Percentiles rank a stretch among this genome's conserved stretches.
Evolutionary conservation across 2,888 invertebrate species (phyloP).

Genomic region (Polydrusus cervinus): DNA sequence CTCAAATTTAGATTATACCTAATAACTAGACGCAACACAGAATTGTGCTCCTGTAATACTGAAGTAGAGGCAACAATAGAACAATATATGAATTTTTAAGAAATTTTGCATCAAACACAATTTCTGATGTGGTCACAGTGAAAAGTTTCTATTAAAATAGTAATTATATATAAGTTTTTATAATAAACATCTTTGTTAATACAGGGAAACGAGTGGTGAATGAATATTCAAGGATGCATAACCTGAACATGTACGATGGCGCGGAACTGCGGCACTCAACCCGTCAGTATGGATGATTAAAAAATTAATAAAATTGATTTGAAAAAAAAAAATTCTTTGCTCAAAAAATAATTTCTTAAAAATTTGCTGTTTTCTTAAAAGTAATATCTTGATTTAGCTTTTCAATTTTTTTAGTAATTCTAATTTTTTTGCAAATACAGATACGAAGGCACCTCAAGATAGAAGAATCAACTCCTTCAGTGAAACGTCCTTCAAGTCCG

Average conservation of each 20-base stretch:
- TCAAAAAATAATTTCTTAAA: constrained; percentile 44
- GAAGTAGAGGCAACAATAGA: too few relatives aligned
- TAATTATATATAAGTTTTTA: neutral
- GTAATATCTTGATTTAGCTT: constrained; percentile 25
- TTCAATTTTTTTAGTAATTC: constrained; percentile 45
- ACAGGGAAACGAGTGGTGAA: constrained; percentile 82
- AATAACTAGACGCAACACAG: too few relatives aligned
- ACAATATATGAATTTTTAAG: too few relatives aligned
- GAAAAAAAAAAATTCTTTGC: constrained; percentile 46
- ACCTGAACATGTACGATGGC: constrained; percentile 85
- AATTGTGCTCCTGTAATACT: too few relatives aligned
- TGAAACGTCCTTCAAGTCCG: constrained; percentile 68
- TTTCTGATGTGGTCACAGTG: neutral
- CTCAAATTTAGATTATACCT: too few relatives aligned
- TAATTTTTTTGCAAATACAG: constrained; percentile 58
- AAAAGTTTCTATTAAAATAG: neutral
- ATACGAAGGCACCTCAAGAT: constrained; percentile 68
- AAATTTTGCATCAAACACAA: too few relatives aligned
- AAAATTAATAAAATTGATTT: constrained; percentile 64
- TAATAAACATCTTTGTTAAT: constrained; percentile 35
- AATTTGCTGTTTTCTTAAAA: constrained; percentile 34
- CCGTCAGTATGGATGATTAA: constrained; percentile 88
- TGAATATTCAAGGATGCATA: constrained; percentile 84
- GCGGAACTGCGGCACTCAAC: constrained; percentile 83
- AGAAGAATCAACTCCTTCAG: constrained; percentile 66